A percentile compares a stretch with the other conserved stretches of the same genome.
Conservation (phyloP, 2,113 vertebrate species). For the Pelmatolapia mariae region DNA sequence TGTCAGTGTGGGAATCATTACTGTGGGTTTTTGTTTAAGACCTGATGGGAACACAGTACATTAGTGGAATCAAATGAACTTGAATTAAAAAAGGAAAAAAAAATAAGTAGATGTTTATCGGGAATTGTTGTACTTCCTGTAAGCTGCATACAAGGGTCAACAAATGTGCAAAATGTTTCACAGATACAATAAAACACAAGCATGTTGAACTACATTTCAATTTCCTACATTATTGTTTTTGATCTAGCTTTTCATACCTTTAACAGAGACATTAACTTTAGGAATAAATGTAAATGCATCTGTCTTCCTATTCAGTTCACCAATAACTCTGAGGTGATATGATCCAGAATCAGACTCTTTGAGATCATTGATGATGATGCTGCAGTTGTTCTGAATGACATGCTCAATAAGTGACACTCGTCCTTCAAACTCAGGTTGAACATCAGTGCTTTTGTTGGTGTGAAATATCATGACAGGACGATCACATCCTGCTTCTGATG, state of each 20-base stretch:
- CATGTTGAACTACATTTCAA: not conserved
- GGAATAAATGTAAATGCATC: not conserved
- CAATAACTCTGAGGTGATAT: not conserved
- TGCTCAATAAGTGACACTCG: conserved; percentile 25
- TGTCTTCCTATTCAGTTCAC: accelerated
- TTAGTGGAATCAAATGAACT: not conserved
- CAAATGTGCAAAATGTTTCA: not conserved
- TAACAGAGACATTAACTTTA: not conserved
- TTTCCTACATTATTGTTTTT: not conserved
- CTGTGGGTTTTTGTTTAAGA: conserved; percentile 14
- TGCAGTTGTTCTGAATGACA: conserved; percentile 1
- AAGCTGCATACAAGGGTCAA: not conserved
- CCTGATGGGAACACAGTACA: not conserved
- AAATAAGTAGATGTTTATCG: not conserved
- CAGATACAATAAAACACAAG: not conserved
- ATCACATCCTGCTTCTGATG: accelerated
- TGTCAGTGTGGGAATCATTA: not conserved
- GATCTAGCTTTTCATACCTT: not conserved
- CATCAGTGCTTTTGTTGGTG: not conserved
- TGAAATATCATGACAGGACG: not conserved
- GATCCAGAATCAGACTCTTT: conserved; percentile 10
- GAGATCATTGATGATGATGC: conserved; percentile 38
- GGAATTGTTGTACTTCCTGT: not conserved
- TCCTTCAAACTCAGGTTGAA: not conserved
- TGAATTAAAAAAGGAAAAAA: not conserved